A percentile compares a stretch with the other conserved stretches of the same genome.
phyloP scores from a whole-genome alignment of 2,797 vertebrate species.

The Malacoctenus gilli region DNA sequence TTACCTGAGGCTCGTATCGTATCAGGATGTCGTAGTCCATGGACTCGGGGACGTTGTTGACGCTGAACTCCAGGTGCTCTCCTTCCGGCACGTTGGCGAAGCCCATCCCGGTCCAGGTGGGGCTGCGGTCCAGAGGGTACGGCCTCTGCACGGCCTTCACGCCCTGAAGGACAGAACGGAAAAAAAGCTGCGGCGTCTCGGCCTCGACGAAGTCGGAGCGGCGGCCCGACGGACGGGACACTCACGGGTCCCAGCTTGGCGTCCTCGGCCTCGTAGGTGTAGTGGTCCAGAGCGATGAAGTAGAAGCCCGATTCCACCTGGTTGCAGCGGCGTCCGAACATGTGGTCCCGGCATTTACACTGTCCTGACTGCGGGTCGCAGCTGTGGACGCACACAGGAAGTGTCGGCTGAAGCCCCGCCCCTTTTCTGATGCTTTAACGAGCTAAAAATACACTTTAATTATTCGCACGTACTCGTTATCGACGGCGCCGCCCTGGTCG shows the following conservation, averaged over 20 bases:
- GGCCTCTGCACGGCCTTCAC: conserved; percentile 86
- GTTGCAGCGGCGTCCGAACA: conserved; percentile 90
- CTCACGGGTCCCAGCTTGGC: conserved; percentile 89
- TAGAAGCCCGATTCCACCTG: conserved; percentile 93
- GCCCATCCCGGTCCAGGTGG: conserved; percentile 95
- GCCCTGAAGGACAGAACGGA: conserved; percentile 75
- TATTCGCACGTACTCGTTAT: conserved; percentile 83
- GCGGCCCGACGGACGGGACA: conserved; percentile 10
- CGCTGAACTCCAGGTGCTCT: conserved; percentile 86
- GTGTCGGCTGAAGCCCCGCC: too few relatives aligned
- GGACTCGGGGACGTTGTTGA: conserved; percentile 90
- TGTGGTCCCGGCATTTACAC: conserved; percentile 89
- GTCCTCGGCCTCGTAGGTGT: conserved; percentile 94
- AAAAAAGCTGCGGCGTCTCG: background rate
- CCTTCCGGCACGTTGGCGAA: conserved; percentile 93
- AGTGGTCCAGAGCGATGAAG: conserved; percentile 92
- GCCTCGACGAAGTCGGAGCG: too few relatives aligned
- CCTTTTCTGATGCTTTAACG: too few relatives aligned
- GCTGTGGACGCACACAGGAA: conserved; percentile 66
- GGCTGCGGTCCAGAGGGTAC: conserved; percentile 85
- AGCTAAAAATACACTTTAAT: background rate
- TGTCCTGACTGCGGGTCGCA: conserved; percentile 89
- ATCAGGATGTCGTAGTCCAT: conserved; percentile 95
- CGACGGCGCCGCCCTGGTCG: conserved; percentile 88
- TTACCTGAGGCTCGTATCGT: conserved; percentile 96